phyloP scores from a whole-genome alignment of 2,797 vertebrate genomes.

The Eidolon dupreanum region DNA sequence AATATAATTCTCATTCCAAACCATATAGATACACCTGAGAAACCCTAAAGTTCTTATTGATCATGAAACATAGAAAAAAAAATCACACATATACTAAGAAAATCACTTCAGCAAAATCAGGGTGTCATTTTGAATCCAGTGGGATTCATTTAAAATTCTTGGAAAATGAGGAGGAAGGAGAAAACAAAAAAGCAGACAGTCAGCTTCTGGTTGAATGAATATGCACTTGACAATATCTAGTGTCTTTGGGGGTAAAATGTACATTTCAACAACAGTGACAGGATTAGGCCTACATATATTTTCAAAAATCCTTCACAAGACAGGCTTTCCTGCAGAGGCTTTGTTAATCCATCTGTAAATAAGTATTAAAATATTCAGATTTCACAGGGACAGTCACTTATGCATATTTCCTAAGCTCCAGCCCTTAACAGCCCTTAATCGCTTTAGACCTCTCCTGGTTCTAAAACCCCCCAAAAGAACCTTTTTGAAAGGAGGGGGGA shows the following conservation, averaged over 20 bases:
- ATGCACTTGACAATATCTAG: not conserved
- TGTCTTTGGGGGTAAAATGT: conserved; percentile 52
- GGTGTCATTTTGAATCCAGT: conserved; percentile 19
- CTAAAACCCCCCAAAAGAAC: not conserved
- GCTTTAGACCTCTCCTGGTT: not conserved
- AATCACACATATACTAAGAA: not conserved
- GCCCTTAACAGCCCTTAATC: not conserved
- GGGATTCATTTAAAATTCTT: conserved; percentile 38
- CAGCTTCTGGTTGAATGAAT: not conserved
- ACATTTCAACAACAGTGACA: conserved; percentile 62
- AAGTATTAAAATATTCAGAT: conserved; percentile 68
- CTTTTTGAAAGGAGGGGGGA: not conserved
- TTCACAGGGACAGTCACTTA: conserved; percentile 62
- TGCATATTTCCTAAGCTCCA: conserved; percentile 18
- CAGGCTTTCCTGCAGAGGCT: conserved; percentile 60
- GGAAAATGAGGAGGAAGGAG: not conserved
- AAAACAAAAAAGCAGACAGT: not conserved
- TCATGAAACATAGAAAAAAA: not conserved
- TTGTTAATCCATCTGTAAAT: conserved; percentile 75
- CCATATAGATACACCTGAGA: not conserved
- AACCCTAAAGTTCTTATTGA: not conserved
- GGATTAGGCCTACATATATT: conserved; percentile 64
- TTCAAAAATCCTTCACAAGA: conserved; percentile 67
- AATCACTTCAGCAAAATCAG: not conserved
- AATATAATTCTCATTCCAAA: conserved; percentile 15